phyloP scores from a whole-genome alignment of 2,888 invertebrate species.

The Cataglyphis albicans region DNA sequence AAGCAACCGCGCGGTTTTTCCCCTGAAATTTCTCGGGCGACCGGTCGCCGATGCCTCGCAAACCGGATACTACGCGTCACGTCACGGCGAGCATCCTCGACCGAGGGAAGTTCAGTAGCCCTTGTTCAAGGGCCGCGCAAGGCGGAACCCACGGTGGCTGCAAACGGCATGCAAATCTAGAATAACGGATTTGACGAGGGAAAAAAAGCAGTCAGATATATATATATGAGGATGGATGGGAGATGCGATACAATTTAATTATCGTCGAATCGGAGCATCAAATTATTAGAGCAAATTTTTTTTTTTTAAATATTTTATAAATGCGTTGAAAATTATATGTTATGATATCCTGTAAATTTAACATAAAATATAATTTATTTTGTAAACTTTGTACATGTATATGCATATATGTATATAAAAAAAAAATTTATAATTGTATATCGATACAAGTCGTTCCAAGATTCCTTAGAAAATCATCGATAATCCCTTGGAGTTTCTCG shows the following conservation, averaged over 20 bases:
- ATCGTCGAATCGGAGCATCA: background rate
- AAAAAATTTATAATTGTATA: background rate
- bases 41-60: slow-evolving; percentile 66
- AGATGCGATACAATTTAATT: background rate
- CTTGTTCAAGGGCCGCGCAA: slow-evolving; percentile 68
- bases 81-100: slow-evolving; percentile 57
- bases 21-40: slow-evolving; percentile 73
- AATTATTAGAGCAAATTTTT: too few relatives aligned
- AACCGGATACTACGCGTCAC: slow-evolving; percentile 69
- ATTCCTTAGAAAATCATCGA: background rate
- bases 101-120: slow-evolving; percentile 69
- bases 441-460: background rate
- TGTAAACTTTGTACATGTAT: background rate
- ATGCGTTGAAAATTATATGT: background rate
- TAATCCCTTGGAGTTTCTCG: background rate
- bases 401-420: too few relatives aligned
- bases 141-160: slow-evolving; percentile 72
- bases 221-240: background rate
- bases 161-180: slow-evolving; percentile 39
- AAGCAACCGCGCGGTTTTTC: slow-evolving; percentile 65
- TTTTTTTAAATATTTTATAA: background rate
- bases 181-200: slow-evolving; percentile 37
- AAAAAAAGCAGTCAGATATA: background rate
- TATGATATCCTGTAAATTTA: background rate
- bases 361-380: background rate